Evolutionary conservation across 2,113 vertebrate species (phyloP), one percentile per base, ranked within the genome.

Genomic region (Stictonetta naevosa): DNA sequence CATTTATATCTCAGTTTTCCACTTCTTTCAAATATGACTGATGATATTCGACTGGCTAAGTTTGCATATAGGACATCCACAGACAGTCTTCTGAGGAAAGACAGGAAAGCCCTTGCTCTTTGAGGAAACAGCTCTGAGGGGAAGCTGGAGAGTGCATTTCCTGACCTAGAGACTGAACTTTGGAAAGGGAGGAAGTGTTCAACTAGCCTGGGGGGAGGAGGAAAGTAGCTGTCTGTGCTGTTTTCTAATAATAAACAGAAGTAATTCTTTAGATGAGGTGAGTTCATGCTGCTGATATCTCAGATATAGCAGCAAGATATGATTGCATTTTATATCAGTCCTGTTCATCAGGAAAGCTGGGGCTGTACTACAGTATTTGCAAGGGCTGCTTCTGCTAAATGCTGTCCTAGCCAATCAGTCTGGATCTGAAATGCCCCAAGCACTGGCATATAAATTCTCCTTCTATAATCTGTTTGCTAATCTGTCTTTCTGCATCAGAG

Each of bases 141-240:
- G 88, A 93, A 88, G 73, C 64, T 86, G 56, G 83, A 88, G 83
- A 86, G 69, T 13, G 17, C 33, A 36, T 92, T 96, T 96, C 80
- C 92, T 95, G 62, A 88, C 33, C 8, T 18, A 69, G 20, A 48
- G 29, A 28, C 34, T 7, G 55, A 52, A 18, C 56, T 77, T 83
- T 74, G 63, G 33, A 83, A 71, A 86, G 42, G 28, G 73, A 91
- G 21, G 60, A 94, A 84, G 31, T 31, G 52, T 86, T 90, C 42
- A n/a, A 6, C 36, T 87, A 82, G 15, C 42, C 38, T 72, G 71
- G 46, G 21, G 77, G 36, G 22, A 87, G 62, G 10, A 75, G 46
- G 67, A 52, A 14, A 19, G 40, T 76, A 55, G 71, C 38, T 69
- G 20, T 84, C 38, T 23, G 6, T 55, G 13, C 15, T 42, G 11